These are phyloP conservation scores for Serrognathus titanus DNA, from an alignment of 2,888 invertebrate genomes.

Conservation along the genomic window DNA sequence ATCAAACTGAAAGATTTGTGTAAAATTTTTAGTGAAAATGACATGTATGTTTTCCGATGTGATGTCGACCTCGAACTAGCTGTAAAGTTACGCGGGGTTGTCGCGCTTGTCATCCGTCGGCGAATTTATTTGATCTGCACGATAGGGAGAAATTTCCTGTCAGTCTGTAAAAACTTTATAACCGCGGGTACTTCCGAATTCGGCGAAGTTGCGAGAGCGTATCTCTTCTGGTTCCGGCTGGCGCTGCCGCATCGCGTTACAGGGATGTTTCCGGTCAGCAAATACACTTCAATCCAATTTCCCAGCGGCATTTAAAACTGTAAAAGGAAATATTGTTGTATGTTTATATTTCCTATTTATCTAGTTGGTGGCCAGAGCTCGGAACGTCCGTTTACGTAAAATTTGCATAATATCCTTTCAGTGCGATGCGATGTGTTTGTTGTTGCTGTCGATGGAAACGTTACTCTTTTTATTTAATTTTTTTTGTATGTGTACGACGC, in stretches of 20 bases:
- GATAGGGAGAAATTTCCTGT: too few relatives aligned
- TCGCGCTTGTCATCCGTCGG: too few relatives aligned
- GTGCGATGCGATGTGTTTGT: not conserved
- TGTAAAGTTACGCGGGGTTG: too few relatives aligned
- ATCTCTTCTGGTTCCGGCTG: too few relatives aligned
- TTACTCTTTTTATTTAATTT: not conserved
- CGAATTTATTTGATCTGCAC: too few relatives aligned
- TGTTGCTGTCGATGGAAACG: not conserved
- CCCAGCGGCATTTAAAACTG: not conserved
- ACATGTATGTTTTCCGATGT: too few relatives aligned
- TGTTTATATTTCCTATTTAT: conserved; percentile 3
- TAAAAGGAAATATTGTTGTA: not conserved
- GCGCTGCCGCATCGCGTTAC: too few relatives aligned
- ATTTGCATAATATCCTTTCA: not conserved
- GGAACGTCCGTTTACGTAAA: not conserved
- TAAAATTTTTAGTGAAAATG: too few relatives aligned
- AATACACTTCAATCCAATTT: conserved; percentile 1
- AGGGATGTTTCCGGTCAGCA: not conserved
- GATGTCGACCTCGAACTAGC: too few relatives aligned
- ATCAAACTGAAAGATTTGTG: too few relatives aligned
- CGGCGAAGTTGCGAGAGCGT: not conserved
- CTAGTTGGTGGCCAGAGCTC: not conserved
- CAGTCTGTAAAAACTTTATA: too few relatives aligned
- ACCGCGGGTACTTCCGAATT: not conserved
- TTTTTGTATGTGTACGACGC: not conserved